A percentile compares a stretch with the other conserved stretches of the same genome.
Conservation (phyloP, 1,140 invertebrate species). For the Ptiloglossa arizonensis region DNA sequence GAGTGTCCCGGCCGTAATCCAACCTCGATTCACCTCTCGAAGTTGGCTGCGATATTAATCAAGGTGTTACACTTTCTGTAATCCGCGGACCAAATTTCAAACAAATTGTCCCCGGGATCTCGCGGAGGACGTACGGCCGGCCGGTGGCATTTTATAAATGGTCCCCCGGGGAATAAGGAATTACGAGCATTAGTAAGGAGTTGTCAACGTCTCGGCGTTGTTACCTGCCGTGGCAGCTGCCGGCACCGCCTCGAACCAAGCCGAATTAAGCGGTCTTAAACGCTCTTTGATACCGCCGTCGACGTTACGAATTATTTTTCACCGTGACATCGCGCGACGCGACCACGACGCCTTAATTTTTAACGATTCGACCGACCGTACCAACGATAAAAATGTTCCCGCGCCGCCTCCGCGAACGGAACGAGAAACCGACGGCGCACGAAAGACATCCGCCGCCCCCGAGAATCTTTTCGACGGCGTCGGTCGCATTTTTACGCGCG, state of each 20-base stretch:
- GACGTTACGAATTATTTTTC: slow-evolving; percentile 66
- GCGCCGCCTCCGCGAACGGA: neutral
- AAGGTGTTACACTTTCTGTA: slow-evolving; percentile 65
- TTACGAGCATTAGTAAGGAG: slow-evolving; percentile 70
- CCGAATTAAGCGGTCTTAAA: slow-evolving; percentile 72
- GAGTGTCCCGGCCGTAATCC: slow-evolving; percentile 36
- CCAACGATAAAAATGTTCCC: slow-evolving; percentile 57
- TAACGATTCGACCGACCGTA: slow-evolving; percentile 45
- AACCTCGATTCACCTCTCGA: slow-evolving; percentile 55
- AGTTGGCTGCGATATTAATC: slow-evolving; percentile 63
- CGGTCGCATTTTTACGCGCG: too few species aligned
- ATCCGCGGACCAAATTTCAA: slow-evolving; percentile 70
- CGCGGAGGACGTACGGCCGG: slow-evolving; percentile 46
- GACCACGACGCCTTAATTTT: slow-evolving; percentile 60
- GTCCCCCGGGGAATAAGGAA: slow-evolving; percentile 63
- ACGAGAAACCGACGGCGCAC: neutral
- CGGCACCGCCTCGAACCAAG: slow-evolving; percentile 48
- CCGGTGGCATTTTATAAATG: slow-evolving; percentile 69
- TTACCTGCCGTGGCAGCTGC: slow-evolving; percentile 58
- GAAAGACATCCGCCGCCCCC: neutral
- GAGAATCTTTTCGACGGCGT: too few species aligned
- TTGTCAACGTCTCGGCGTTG: slow-evolving; percentile 64
- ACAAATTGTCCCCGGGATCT: slow-evolving; percentile 68
- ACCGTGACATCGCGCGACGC: slow-evolving; percentile 42
- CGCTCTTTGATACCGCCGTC: slow-evolving; percentile 72